Evolutionary conservation across 2,888 invertebrate species (phyloP), one percentile per base, ranked within the genome.

Genomic region (Zaprionus lineosus): DNA sequence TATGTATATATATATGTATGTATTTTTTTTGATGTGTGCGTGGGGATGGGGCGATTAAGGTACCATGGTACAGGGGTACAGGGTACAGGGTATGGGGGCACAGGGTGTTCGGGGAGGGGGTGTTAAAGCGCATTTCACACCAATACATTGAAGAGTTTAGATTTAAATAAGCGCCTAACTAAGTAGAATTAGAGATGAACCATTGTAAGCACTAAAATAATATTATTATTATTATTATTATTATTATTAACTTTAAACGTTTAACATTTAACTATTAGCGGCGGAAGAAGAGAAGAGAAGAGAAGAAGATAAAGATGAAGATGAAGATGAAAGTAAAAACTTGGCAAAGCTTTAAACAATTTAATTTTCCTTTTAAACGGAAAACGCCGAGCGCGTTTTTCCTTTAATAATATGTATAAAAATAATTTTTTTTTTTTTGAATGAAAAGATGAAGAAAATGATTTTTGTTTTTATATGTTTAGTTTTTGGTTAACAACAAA

Each of bases 321-420:
- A 59, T 11, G 29, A 60, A 44, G 19, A 48, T 39, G 34, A 52
- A 43, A 44, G 12, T 26, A 53, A 55, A 62, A 87, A 87, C 87
- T 88, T 87, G 88, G 88, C 87, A 86, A 85, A 87, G 88, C 87
- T 87, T 87, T 87, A 87, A 77, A 77, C 86, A 78, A 79, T 83
- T 82, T 85, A 83, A 84, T 85, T 84, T 84, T 84, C 70, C 70
- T 70, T 72, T 67, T 33, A 58, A 41, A 39, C 18, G 37, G 31
- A 44, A 31, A 47, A 28, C 46, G 46, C 18, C 26, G 3, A 37
- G 15, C 28, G 40, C 24, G 46, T 29, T 40, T 39, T 47, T 60
- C 24, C 29, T 29, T 14, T 11, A 31, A n/a, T n/a, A n/a, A n/a
- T n/a, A n/a, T n/a, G n/a, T n/a, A n/a, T n/a, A n/a, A 29, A 29